A percentile compares a stretch with the other conserved stretches of the same genome.
Conservation (phyloP, 1,140 invertebrate species). For the Temnothorax curvispinosus region DNA sequence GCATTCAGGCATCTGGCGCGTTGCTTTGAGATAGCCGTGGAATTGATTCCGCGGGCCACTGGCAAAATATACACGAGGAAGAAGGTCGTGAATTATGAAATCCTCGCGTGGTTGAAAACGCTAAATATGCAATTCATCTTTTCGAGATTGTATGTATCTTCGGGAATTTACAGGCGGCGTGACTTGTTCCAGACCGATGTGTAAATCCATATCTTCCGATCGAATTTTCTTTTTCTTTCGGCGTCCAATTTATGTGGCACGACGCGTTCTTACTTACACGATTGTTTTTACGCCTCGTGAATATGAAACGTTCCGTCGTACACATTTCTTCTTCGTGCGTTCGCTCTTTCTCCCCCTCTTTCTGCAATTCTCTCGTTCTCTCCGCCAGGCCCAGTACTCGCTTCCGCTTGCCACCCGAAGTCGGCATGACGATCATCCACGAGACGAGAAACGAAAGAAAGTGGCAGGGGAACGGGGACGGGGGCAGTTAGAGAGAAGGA, state of each 20-base stretch:
- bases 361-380: slow-evolving; percentile 17
- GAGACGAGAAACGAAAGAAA: slow-evolving; percentile 32
- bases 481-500: not conserved
- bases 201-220: slow-evolving; percentile 8
- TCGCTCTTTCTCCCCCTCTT: slow-evolving; percentile 23
- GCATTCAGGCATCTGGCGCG: slow-evolving; percentile 47
- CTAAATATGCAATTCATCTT: slow-evolving; percentile 11
- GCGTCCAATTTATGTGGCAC: slow-evolving; percentile 58
- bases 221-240: slow-evolving; percentile 22
- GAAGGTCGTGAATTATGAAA: slow-evolving; percentile 9
- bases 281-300: slow-evolving; percentile 71
- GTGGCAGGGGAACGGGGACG: not conserved
- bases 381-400: slow-evolving; percentile 18
- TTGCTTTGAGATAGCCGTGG: slow-evolving; percentile 20
- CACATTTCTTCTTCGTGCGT: slow-evolving; percentile 31
- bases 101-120: not conserved
- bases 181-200: not conserved
- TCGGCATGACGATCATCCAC: slow-evolving; percentile 40
- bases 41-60: slow-evolving; percentile 43
- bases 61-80: slow-evolving; percentile 29
- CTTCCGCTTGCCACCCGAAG: slow-evolving; percentile 72
- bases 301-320: slow-evolving; percentile 54
- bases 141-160: not conserved
- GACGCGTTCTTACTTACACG: slow-evolving; percentile 58
- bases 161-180: not conserved